A percentile compares a stretch with the other conserved stretches of the same genome.
phyloP scores from a whole-genome alignment of 1,140 invertebrate genomes.

The Bombus superbus region DNA sequence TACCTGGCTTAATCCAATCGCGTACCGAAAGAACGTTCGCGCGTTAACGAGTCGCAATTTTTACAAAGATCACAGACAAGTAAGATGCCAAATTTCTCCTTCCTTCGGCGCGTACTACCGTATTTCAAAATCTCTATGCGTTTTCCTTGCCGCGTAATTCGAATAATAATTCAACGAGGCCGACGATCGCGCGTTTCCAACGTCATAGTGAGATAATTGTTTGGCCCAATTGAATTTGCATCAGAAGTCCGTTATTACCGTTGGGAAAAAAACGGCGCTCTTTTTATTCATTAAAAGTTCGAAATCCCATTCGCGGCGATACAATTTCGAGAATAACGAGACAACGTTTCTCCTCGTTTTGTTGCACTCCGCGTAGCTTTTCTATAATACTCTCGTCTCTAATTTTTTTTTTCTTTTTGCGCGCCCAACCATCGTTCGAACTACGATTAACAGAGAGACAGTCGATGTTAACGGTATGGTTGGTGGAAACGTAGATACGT shows the following conservation, averaged over 20 bases:
- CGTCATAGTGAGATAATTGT: constrained; percentile 6
- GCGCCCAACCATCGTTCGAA: background rate
- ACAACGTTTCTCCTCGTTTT: background rate
- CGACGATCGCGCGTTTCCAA: background rate
- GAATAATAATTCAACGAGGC: background rate
- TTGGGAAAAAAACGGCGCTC: background rate
- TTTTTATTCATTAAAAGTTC: constrained; percentile 41
- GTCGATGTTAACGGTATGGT: too few relatives aligned
- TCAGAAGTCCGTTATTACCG: background rate
- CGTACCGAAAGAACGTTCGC: too few relatives aligned
- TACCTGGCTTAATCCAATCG: too few relatives aligned
- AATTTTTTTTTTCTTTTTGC: background rate
- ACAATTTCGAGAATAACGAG: background rate
- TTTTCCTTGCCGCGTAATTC: too few relatives aligned
- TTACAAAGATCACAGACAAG: too few relatives aligned
- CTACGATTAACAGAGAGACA: background rate
- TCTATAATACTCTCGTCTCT: background rate
- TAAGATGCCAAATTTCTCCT: too few relatives aligned
- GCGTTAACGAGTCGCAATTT: too few relatives aligned
- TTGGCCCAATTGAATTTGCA: constrained; percentile 28
- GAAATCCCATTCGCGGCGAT: background rate
- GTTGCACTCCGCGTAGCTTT: too few relatives aligned
- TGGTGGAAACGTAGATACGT: too few relatives aligned
- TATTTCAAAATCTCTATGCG: background rate
- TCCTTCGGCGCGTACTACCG: too few relatives aligned